Percentiles rank a stretch among this genome's conserved stretches.
phyloP scores from a whole-genome alignment of 2,797 vertebrate genomes.

The Thaleichthys pacificus region DNA sequence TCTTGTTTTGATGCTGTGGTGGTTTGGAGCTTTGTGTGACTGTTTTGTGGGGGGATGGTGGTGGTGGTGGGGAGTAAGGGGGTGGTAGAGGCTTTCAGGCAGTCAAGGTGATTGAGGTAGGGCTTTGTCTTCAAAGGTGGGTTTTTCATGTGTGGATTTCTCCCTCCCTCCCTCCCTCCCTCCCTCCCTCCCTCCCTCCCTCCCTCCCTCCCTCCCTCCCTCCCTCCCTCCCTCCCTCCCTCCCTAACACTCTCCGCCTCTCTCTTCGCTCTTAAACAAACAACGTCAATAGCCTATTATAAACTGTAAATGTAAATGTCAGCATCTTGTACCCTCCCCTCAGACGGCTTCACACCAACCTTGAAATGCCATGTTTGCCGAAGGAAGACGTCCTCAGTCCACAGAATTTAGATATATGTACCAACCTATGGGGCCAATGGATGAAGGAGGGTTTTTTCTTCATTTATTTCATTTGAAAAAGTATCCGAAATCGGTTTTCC shows the following conservation, averaged over 20 bases:
- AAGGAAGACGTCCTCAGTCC: no score
- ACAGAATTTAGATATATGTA: no score
- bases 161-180: constrained; percentile 14
- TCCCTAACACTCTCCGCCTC: background rate
- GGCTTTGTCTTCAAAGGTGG: constrained; percentile 45
- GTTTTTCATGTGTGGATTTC: constrained; percentile 23
- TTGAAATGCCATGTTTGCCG: background rate
- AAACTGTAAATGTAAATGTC: constrained; percentile 13
- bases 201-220: background rate
- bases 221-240: background rate
- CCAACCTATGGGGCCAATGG: no score
- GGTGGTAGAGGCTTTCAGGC: background rate
- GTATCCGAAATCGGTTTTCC: background rate
- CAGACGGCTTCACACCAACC: background rate
- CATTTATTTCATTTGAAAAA: no score
- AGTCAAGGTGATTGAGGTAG: constrained; percentile 15
- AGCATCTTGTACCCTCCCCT: background rate
- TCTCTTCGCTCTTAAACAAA: constrained; percentile 1
- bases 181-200: background rate
- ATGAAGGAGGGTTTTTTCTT: no score
- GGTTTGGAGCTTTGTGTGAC: constrained; percentile 13
- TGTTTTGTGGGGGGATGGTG: background rate
- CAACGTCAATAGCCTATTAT: constrained; percentile 3
- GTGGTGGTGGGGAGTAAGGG: background rate
- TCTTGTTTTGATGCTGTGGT: background rate